Evolutionary conservation across 2,888 invertebrate species (phyloP).

Genomic region (Dysmachus trigonus): DNA sequence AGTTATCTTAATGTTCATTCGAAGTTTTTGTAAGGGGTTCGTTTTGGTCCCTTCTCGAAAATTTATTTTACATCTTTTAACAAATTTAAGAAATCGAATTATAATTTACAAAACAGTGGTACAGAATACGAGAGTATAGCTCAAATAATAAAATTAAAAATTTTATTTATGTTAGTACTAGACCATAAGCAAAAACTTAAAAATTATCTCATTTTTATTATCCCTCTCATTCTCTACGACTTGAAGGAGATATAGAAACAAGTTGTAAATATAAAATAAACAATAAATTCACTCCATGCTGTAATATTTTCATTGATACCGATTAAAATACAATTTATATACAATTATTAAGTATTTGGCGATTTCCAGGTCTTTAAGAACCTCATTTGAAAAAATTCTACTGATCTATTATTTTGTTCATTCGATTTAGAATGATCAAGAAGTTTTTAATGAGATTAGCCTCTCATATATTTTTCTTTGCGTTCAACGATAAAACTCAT

Average conservation of each 20-base stretch:
- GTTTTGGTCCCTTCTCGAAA: background rate
- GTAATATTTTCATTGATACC: background rate
- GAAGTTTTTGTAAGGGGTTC: constrained; percentile 1
- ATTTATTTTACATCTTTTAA: background rate
- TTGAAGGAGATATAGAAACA: background rate
- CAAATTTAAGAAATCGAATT: background rate
- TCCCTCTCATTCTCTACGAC: background rate
- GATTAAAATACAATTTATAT: background rate
- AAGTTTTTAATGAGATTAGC: too few species aligned
- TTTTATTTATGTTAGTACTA: background rate
- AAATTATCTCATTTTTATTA: background rate
- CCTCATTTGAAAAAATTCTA: too few species aligned
- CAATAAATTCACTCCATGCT: background rate
- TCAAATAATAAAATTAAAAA: background rate
- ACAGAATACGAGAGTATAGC: background rate
- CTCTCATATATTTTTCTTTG: too few species aligned
- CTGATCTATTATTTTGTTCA: too few species aligned
- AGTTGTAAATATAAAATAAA: background rate
- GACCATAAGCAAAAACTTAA: background rate
- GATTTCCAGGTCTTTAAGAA: background rate
- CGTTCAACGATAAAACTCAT: too few species aligned
- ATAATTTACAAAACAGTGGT: background rate
- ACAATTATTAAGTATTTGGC: background rate
- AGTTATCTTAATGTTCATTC: background rate
- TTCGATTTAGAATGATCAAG: too few species aligned